A percentile compares a stretch with the other conserved stretches of the same genome.
phyloP scores from a whole-genome alignment of 2,888 invertebrate species.

The Caenorhabditis japonica region DNA sequence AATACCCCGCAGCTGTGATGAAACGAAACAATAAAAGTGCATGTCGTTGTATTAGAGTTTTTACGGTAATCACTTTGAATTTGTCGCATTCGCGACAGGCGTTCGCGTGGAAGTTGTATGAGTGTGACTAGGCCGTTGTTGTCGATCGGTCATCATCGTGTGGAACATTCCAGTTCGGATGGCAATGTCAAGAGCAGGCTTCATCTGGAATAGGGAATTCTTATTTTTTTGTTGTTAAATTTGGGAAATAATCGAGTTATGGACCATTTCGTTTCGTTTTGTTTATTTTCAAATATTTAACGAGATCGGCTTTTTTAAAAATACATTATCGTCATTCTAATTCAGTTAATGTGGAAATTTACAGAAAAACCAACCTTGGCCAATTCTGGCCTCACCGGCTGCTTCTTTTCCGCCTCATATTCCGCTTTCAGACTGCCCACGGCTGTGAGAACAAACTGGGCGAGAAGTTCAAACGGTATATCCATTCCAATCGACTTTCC shows the following conservation, averaged over 20 bases:
- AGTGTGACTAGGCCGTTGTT: not conserved
- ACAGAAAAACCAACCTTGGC: constrained; percentile 37
- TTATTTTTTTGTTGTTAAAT: not conserved
- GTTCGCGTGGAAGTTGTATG: not conserved
- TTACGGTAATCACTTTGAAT: too few relatives aligned
- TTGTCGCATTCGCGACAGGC: not conserved
- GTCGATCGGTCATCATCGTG: not conserved
- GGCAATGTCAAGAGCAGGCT: constrained; percentile 5
- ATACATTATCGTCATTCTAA: too few relatives aligned
- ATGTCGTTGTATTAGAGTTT: too few relatives aligned
- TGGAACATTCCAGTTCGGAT: not conserved
- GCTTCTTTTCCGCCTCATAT: constrained; percentile 37
- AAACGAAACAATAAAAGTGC: too few relatives aligned
- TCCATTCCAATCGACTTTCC: constrained; percentile 37
- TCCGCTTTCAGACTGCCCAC: constrained; percentile 35
- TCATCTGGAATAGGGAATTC: not conserved
- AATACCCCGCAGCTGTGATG: too few relatives aligned
- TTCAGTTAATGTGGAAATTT: too few relatives aligned
- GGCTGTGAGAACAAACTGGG: constrained; percentile 39
- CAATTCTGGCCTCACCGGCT: constrained; percentile 15
- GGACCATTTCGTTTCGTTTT: too few relatives aligned
- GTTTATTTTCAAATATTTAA: too few relatives aligned
- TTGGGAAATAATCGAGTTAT: too few relatives aligned
- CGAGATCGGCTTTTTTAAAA: too few relatives aligned
- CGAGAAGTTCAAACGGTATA: constrained; percentile 21